A percentile compares a stretch with the other conserved stretches of the same genome.
Conservation (phyloP, 2,797 vertebrate genomes). For the Uromys caudimaculatus region DNA sequence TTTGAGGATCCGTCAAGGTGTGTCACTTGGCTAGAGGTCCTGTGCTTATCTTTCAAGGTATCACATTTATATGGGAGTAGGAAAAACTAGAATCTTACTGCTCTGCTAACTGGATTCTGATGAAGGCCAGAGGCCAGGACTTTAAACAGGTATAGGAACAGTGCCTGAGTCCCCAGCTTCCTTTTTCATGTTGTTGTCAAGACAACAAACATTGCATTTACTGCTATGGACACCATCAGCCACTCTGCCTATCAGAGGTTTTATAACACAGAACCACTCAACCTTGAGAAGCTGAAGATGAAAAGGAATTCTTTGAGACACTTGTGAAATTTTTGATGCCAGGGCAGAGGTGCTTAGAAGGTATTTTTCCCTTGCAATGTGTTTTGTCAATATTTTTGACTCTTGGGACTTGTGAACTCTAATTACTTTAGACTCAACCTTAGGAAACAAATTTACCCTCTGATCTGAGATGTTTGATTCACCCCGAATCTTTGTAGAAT, state of each 20-base stretch:
- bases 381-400: conserved; percentile 37
- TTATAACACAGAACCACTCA: conserved; percentile 20
- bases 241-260: conserved; percentile 13
- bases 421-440: conserved; percentile 35
- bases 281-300: conserved; percentile 13
- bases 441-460: conserved; percentile 33
- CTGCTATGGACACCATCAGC: background rate
- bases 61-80: background rate
- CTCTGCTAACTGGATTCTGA: conserved; percentile 23
- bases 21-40: background rate
- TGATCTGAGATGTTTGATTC: conserved; percentile 40
- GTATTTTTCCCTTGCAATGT: background rate
- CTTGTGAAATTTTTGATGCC: conserved; percentile 30
- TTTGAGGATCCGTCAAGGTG: conserved; percentile 3
- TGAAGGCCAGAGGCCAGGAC: background rate
- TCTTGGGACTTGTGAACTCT: conserved; percentile 8
- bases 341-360: background rate
- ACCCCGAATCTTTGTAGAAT: conserved; percentile 57
- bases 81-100: conserved; percentile 13
- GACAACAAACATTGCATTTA: conserved; percentile 33
- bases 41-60: background rate
- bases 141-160: background rate
- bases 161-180: background rate
- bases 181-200: conserved; percentile 19
- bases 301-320: conserved; percentile 55